Percentiles rank a stretch among this genome's conserved stretches.
Evolutionary conservation across 92 coral and sea anemone genomes (phyloP).

Genomic region (Epizoanthus rinbou): DNA sequence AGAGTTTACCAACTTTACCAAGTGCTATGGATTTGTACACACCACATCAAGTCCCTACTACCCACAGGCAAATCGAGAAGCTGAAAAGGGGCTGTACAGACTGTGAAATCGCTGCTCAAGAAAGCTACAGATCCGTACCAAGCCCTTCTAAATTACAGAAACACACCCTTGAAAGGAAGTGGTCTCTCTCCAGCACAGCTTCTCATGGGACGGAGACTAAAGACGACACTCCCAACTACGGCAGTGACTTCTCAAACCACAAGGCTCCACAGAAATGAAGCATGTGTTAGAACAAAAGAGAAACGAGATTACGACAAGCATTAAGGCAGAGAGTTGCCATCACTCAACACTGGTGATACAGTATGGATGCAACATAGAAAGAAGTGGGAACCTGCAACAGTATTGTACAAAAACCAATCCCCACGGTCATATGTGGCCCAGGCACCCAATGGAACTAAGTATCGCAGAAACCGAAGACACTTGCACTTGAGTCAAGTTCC

Average conservation of each 20-base stretch:
- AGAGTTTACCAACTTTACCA: slow-evolving; percentile 28
- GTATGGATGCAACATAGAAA: slow-evolving; percentile 56
- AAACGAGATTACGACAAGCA: too few species aligned
- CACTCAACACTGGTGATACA: slow-evolving; percentile 39
- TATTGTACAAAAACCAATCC: slow-evolving; percentile 26
- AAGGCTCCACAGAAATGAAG: too few species aligned
- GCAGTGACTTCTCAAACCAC: too few species aligned
- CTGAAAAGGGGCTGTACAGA: slow-evolving; percentile 49
- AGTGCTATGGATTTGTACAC: slow-evolving; percentile 47
- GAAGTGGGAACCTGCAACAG: slow-evolving; percentile 64
- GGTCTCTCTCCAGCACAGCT: slow-evolving; percentile 33
- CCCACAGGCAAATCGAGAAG: slow-evolving; percentile 50
- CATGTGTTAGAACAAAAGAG: too few species aligned
- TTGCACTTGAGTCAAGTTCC: too few species aligned
- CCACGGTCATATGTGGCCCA: slow-evolving; percentile 64
- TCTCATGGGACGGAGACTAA: slow-evolving; percentile 28
- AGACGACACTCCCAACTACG: slow-evolving; percentile 51
- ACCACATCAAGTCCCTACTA: slow-evolving; percentile 42
- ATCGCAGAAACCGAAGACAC: too few species aligned
- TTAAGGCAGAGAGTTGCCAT: slow-evolving; percentile 49
- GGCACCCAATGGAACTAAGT: slow-evolving; percentile 69
- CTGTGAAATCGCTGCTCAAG: slow-evolving; percentile 38
- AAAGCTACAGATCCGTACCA: slow-evolving; percentile 49
- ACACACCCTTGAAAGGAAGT: slow-evolving; percentile 39
- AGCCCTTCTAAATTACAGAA: slow-evolving; percentile 47